These are phyloP conservation scores for Cheilosia scutellata DNA, from an alignment of 2,888 invertebrate species.

Conservation along the genomic window DNA sequence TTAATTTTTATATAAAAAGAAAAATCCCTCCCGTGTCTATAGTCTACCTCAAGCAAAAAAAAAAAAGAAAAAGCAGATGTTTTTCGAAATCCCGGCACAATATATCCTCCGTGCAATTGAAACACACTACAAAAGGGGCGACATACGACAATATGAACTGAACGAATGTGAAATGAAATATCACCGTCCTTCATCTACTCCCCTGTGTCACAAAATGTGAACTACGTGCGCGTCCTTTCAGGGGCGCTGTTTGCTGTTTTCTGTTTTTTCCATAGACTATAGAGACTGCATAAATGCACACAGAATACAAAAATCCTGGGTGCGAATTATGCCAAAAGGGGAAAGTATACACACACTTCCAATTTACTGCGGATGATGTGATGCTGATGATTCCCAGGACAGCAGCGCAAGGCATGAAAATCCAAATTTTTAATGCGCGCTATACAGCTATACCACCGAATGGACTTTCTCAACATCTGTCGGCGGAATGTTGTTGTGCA, in stretches of 20 bases:
- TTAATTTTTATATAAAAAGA: neutral
- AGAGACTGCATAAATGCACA: neutral
- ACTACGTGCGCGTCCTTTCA: slow-evolving; percentile 23
- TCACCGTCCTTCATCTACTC: slow-evolving; percentile 16
- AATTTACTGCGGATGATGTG: neutral
- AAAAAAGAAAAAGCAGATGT: slow-evolving; percentile 33
- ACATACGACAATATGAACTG: neutral
- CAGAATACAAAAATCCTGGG: slow-evolving; percentile 6
- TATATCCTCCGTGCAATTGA: neutral
- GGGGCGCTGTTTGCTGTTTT: slow-evolving; percentile 10
- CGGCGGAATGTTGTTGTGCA: slow-evolving; percentile 59
- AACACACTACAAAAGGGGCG: slow-evolving; percentile 19
- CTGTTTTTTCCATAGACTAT: neutral
- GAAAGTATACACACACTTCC: slow-evolving; percentile 8
- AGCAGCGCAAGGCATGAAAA: slow-evolving; percentile 19
- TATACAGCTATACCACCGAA: neutral
- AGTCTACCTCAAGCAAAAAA: too few species aligned
- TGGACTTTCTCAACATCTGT: slow-evolving; percentile 67
- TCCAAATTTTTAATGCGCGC: slow-evolving; percentile 8
- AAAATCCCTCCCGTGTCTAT: neutral
- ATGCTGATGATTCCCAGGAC: slow-evolving; percentile 43
- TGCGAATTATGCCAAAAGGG: slow-evolving; percentile 38
- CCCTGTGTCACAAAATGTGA: neutral
- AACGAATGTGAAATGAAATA: slow-evolving; percentile 30
- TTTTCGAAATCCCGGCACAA: slow-evolving; percentile 18